Evolutionary conservation across 2,113 vertebrate genomes (phyloP), one percentile per base, ranked within the genome.

Genomic region (Ophthalmolycus amberensis): DNA sequence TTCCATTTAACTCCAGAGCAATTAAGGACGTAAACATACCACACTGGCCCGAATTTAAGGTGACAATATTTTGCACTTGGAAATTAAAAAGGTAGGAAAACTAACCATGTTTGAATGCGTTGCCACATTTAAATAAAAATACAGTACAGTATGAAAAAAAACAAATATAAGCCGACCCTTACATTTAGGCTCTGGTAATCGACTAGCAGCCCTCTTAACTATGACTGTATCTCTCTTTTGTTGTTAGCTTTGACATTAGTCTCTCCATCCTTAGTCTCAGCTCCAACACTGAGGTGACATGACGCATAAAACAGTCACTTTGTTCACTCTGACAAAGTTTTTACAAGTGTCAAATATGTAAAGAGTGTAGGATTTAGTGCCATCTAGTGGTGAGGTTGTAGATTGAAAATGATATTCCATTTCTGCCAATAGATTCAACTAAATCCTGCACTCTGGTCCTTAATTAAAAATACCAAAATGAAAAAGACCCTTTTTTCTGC

Each of bases 1-100:
- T 73, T 73, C n/a, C 46, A 25, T 79, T 73, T 38, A 25, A 32
- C 34, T 79, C 5, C 77, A 64, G 40, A 71, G 70, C 5, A 15
- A 38, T 25, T 63, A 25, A 67, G n/a, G 44, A n/a, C 5, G 64
- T 69, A 56, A 66, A 77, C 68, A 50, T 64, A 46, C 29, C 22
- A 64, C 12, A 60, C 7, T 34, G 73, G 64, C 77, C 27, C 18
- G 6, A 67, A 77, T 38, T 37, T 46, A 83, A 67, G 20, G 50
- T 25, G 15, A 58, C 32, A 59, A 50, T 38, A 11, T 62, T 46
- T 66, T 29, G 29, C 52, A 70, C 11, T 71, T 64, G 34, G 3
- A 42, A 56, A 32, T 6, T 27, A n/a, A 44, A 2, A 25, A 52
- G 14, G 32, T 0, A 5, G 9, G n/a, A 2, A 76, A 66, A 34